phyloP scores from a whole-genome alignment of 2,888 invertebrate genomes.

The Drosophila infuscata region DNA sequence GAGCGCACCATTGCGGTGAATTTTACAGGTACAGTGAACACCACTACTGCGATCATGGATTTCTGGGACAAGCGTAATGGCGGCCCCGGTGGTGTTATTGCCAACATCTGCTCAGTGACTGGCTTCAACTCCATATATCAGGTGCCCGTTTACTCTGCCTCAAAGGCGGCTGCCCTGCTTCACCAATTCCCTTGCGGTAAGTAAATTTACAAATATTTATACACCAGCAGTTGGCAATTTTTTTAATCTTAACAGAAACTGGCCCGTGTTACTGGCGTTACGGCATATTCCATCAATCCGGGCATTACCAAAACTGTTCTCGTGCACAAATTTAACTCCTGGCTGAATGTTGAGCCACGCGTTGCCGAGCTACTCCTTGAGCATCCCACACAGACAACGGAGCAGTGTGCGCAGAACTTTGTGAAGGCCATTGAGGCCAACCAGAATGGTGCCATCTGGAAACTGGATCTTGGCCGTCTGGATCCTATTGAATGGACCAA shows the following conservation, averaged over 20 bases:
- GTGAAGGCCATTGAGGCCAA: constrained; percentile 78
- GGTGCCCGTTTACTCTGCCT: constrained; percentile 83
- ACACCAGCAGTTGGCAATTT: no score
- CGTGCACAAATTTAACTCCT: constrained; percentile 67
- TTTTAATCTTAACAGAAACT: constrained; percentile 41
- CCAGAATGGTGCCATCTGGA: constrained; percentile 83
- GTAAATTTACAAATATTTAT: constrained; percentile 24
- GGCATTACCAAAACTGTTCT: constrained; percentile 69
- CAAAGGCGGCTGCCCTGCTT: constrained; percentile 85
- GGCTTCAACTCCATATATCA: constrained; percentile 76
- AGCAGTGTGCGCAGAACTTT: constrained; percentile 76
- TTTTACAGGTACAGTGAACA: constrained; percentile 76
- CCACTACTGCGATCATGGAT: constrained; percentile 79
- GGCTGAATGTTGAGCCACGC: constrained; percentile 67
- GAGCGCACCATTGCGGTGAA: constrained; percentile 74
- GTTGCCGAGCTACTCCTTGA: constrained; percentile 50
- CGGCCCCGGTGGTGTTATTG: constrained; percentile 84
- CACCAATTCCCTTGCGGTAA: constrained; percentile 82
- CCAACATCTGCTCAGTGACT: constrained; percentile 83
- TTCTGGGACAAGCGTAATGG: constrained; percentile 85
- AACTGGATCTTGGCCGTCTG: constrained; percentile 75
- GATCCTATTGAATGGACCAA: constrained; percentile 62
- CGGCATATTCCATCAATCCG: constrained; percentile 69
- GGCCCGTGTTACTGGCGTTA: constrained; percentile 69
- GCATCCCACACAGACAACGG: constrained; percentile 60